Evolutionary conservation across 2,113 vertebrate genomes (phyloP).

Genomic region (Cochlearius cochlearius): DNA sequence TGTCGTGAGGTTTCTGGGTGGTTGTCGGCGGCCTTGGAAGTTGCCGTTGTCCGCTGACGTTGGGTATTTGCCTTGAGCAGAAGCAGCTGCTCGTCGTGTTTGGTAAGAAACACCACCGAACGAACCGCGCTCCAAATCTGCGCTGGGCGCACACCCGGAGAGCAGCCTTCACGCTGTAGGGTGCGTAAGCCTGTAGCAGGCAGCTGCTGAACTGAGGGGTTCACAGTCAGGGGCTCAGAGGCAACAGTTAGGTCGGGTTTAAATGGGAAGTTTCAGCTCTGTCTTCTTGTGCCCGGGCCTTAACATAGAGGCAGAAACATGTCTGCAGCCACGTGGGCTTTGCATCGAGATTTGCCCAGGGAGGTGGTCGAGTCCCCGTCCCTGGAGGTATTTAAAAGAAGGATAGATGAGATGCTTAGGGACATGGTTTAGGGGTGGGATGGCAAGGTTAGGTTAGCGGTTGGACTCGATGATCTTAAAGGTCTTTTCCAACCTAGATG

Average conservation of each 20-base stretch:
- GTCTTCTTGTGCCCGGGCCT: not conserved
- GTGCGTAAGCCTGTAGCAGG: fast-evolving
- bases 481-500: too few relatives aligned
- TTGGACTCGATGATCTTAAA: too few relatives aligned
- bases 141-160: fast-evolving
- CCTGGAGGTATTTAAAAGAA: too few relatives aligned
- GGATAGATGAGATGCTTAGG: too few relatives aligned
- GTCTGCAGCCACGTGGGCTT: not conserved
- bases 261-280: not conserved
- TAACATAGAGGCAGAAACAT: not conserved
- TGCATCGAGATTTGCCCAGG: not conserved
- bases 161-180: fast-evolving
- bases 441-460: too few relatives aligned
- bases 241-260: not conserved
- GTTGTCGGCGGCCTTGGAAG: not conserved
- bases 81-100: fast-evolving
- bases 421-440: too few relatives aligned
- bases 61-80: not conserved
- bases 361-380: too few relatives aligned
- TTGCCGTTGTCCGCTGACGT: not conserved
- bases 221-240: not conserved
- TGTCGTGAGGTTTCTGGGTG: not conserved
- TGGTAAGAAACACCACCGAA: not conserved
- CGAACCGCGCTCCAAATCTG: not conserved
- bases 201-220: not conserved